phyloP scores from a whole-genome alignment of 2,113 vertebrate genomes.

The Strix aluco region DNA sequence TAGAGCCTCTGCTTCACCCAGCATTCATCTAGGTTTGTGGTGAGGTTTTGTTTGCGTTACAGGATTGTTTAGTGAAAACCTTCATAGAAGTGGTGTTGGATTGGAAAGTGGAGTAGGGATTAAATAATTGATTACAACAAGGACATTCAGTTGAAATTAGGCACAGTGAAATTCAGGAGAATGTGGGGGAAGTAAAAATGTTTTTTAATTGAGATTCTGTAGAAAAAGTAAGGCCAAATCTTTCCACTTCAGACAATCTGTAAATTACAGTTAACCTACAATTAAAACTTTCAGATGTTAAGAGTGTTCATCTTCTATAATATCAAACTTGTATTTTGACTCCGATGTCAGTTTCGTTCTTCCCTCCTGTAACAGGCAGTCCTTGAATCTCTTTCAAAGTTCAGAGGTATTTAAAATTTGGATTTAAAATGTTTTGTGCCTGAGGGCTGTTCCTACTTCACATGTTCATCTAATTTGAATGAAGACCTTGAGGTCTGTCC shows the following conservation, averaged over 20 bases:
- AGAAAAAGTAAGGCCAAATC: background rate
- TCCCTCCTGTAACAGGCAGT: background rate
- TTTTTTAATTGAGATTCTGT: background rate
- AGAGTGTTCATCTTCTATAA: background rate
- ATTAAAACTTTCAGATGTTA: background rate
- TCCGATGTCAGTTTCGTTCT: background rate
- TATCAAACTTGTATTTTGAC: background rate
- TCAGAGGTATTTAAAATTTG: conserved; percentile 32
- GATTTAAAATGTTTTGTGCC: conserved; percentile 22
- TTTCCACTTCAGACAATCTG: background rate
- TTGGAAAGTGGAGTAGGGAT: background rate
- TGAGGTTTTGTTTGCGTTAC: background rate
- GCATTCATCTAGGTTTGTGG: background rate
- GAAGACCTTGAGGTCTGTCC: conserved; percentile 30
- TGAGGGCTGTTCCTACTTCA: background rate
- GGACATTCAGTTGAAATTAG: background rate
- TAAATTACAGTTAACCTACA: background rate
- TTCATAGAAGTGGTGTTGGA: rapidly evolving
- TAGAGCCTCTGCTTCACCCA: background rate
- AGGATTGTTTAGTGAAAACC: background rate
- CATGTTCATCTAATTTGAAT: conserved; percentile 27
- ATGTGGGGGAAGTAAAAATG: background rate
- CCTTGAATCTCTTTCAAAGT: conserved; percentile 15
- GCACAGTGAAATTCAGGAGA: background rate
- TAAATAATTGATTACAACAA: background rate